Evolutionary conservation across 2,888 invertebrate species (phyloP).

Genomic region (Oasisia sp.): DNA sequence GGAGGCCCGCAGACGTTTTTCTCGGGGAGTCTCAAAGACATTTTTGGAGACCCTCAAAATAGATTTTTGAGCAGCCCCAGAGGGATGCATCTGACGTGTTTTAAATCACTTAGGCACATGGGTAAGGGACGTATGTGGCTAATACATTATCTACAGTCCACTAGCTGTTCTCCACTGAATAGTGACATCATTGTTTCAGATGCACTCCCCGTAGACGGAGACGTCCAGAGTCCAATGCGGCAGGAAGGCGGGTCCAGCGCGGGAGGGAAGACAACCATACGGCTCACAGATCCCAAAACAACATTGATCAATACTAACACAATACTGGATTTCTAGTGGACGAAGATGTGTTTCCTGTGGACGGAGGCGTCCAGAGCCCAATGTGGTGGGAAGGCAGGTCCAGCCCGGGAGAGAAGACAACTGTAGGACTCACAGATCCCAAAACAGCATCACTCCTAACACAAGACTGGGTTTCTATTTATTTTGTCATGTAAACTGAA

Average conservation of each 20-base stretch:
- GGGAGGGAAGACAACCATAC: background rate
- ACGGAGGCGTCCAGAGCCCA: background rate
- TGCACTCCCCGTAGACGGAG: background rate
- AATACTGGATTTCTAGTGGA: too few species aligned
- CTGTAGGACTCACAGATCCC: background rate
- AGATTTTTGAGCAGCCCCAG: too few species aligned
- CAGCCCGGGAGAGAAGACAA: constrained; percentile 13
- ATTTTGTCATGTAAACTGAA: constrained; percentile 9
- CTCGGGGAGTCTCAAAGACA: too few species aligned
- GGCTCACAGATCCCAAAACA: background rate
- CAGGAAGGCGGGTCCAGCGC: background rate
- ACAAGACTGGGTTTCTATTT: background rate
- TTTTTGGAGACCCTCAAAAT: too few species aligned
- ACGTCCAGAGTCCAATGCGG: background rate
- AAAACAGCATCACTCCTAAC: background rate
- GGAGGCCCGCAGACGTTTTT: too few species aligned
- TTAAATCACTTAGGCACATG: too few species aligned
- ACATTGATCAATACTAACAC: too few species aligned
- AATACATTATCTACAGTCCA: background rate
- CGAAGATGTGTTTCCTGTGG: too few species aligned
- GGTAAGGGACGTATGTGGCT: too few species aligned
- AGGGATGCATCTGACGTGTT: too few species aligned
- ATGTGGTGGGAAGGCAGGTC: background rate
- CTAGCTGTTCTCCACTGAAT: background rate
- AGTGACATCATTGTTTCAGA: constrained; percentile 14